Percentiles rank a stretch among this genome's conserved stretches.
Conservation (phyloP, 2,888 invertebrate species). For the Eilema caniola region DNA sequence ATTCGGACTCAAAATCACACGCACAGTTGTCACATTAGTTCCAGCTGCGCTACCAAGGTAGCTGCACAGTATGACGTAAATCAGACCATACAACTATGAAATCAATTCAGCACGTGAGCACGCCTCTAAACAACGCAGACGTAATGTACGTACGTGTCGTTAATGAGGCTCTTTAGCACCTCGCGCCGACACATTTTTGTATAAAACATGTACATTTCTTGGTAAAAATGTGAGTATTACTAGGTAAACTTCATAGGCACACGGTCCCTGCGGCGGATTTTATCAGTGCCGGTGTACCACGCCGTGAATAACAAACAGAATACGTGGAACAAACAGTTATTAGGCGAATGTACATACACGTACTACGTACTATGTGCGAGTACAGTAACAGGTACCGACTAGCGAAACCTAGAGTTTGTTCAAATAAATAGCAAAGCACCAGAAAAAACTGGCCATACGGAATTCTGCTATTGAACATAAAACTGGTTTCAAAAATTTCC, state of each 20-base stretch:
- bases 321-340: slow-evolving; percentile 7
- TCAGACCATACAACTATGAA: background rate
- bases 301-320: slow-evolving; percentile 7
- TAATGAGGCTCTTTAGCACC: background rate
- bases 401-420: background rate
- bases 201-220: background rate
- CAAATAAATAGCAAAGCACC: background rate
- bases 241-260: background rate
- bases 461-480: background rate
- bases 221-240: background rate
- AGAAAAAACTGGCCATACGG: background rate
- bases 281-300: background rate
- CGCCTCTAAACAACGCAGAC: background rate
- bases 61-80: background rate
- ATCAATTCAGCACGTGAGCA: background rate
- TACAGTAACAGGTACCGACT: background rate
- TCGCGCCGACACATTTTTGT: background rate
- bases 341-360: too few species aligned
- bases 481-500: background rate
- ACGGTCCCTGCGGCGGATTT: background rate
- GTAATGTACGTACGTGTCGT: background rate
- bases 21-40: background rate
- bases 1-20: background rate
- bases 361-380: too few species aligned
- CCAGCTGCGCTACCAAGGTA: background rate